Base-by-base conservation (phyloP, 2,888 invertebrate species). In the Lepas anatifera region DNA sequence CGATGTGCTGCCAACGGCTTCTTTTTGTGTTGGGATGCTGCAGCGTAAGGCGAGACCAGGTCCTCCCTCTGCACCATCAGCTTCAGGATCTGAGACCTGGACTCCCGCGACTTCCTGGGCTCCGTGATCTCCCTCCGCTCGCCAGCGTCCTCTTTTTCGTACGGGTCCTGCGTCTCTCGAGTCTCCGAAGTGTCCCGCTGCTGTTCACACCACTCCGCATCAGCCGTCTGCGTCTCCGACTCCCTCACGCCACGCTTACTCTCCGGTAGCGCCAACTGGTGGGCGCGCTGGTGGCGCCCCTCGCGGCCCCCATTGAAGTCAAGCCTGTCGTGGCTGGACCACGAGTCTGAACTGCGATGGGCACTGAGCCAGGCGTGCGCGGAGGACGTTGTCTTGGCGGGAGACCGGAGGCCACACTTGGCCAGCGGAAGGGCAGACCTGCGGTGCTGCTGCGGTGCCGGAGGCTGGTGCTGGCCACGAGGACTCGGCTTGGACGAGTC, bases 251-350 rank as follows among this genome's bases (percentile, higher is more conserved):
- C 58, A 22, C 32, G 16, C 58, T 58, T 58, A 6, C 18, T 3
- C 13, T 52, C 29, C 52, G 29, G 29, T 16, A 29, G 52, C 32
- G 58, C 29, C 58, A 22, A 10, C 58, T 58, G 52, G 13, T 52
- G 52, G 29, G 13, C 13, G 29, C 29, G 29, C 27, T 52, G 32
- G 58, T 58, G 32, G 18, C 58, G 58, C 58, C 32, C 32, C 58
- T 58, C 52, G 52, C 58, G 58, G 58, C 18, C 58, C 7, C 32
- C 58, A 32, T 32, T 58, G 58, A 58, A 32, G 58, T 58, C 58
- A 0, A 58, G 58, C 8, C 58, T 16, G 58, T 58, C 58, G 58
- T 58, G 58, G 58, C 58, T 58, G 58, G 58, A 58, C 58, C 58
- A 58, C 13, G 58, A 58, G 32, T 32, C 58, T n/a, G 32, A 58